A percentile compares a stretch with the other conserved stretches of the same genome.
These are phyloP conservation scores for Tinea semifulvella DNA, from an alignment of 2,888 invertebrate genomes.

Conservation along the genomic window DNA sequence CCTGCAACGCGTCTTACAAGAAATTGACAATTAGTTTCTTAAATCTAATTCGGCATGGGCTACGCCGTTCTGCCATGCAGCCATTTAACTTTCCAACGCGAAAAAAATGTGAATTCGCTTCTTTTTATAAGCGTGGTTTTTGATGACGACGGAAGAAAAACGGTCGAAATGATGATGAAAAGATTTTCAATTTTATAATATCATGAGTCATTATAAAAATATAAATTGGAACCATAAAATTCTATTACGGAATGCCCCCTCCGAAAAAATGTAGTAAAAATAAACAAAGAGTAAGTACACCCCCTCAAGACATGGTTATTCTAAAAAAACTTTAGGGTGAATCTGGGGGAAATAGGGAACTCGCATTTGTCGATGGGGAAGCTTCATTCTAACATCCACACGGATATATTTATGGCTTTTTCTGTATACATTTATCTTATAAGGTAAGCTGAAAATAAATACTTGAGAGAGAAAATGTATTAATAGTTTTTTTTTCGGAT, in stretches of 20 bases:
- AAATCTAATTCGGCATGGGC: too few relatives aligned
- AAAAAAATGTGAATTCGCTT: too few relatives aligned
- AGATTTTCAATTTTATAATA: neutral
- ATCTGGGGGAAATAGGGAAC: conserved; percentile 19
- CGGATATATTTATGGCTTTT: conserved; percentile 7
- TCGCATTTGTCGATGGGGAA: neutral
- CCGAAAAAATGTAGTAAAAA: conserved; percentile 25
- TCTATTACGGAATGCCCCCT: conserved; percentile 22
- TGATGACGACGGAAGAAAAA: neutral
- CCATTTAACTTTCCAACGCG: too few relatives aligned
- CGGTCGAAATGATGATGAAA: neutral
- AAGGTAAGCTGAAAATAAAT: conserved; percentile 6
- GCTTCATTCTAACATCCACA: conserved; percentile 1
- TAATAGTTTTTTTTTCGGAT: too few relatives aligned
- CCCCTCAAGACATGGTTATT: conserved; percentile 45
- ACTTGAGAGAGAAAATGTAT: neutral
- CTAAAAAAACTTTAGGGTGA: conserved; percentile 37
- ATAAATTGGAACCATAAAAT: neutral
- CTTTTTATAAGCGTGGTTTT: neutral
- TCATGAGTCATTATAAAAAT: neutral
- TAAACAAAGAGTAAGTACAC: conserved; percentile 44
- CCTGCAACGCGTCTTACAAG: too few relatives aligned
- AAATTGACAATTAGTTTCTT: too few relatives aligned
- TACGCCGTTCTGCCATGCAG: too few relatives aligned
- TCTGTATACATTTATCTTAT: conserved; percentile 5